Base-by-base conservation (phyloP, 2,797 vertebrate species). In the Silurus aristotelis region DNA sequence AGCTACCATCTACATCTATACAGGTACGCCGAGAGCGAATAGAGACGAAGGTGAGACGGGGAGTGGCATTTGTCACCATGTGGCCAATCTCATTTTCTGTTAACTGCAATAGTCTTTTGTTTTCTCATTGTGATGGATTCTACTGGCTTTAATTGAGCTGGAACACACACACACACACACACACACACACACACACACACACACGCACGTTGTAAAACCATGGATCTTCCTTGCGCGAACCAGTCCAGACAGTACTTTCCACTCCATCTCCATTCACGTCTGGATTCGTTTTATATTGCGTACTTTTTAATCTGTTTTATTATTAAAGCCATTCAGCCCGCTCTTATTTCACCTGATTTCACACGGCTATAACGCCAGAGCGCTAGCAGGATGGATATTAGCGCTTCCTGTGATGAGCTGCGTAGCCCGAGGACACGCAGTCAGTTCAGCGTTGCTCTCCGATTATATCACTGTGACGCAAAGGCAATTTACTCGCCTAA, bases 11-110 rank as follows among this genome's bases (percentile, higher is more conserved):
- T 31, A 31, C 1, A 31, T 31, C 31, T 31, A 31, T 31, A 31
- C 31, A 31, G 31, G 1, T 31, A 31, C 3, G 31, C 2, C 31
- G 84, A 91, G 92, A 89, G 92, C 85, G 87, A 90, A 92, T 88
- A 88, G 89, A 85, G 61, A 31, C 31, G 71, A 85, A 68, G 89
- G 89, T 83, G 63, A 90, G 88, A 70, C 85, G 84, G 60, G 88
- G 87, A 90, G 87, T 91, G 92, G 93, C 91, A 95, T 96, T 94
- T 94, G 93, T 95, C 94, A 94, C 93, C 87, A 90, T 89, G 89
- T 90, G 91, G 91, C 90, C 89, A 90, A 91, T 94, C 94, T 94
- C 93, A 95, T 95, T 95, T 95, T 94, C 94, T 95, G 94, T 95
- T 94, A 92, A 93, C 93, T 93, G 92, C 93, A 94, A 94, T 94